phyloP scores from a whole-genome alignment of 1,140 invertebrate genomes.

The Brachionus calyciflorus region DNA sequence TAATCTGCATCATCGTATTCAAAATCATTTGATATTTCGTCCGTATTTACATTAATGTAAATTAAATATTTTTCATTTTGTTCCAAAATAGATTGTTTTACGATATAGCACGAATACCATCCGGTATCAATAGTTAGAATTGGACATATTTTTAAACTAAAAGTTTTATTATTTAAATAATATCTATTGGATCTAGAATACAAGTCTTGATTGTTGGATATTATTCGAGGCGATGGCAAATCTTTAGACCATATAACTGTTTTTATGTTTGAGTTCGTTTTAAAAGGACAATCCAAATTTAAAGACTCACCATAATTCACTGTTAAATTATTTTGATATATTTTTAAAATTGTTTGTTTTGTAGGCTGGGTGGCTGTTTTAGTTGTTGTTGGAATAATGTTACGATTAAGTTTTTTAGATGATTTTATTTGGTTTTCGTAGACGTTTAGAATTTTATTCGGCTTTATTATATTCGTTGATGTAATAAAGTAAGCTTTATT shows the following conservation, averaged over 20 bases:
- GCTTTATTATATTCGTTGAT: neutral
- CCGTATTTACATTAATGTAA: neutral
- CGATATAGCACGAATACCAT: constrained; percentile 45
- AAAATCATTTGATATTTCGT: neutral
- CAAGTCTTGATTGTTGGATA: constrained; percentile 11
- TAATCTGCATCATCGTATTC: neutral
- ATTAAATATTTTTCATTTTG: constrained; percentile 38
- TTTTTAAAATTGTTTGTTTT: neutral
- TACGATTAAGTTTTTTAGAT: neutral
- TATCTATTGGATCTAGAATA: neutral
- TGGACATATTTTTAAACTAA: constrained; percentile 17
- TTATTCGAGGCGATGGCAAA: neutral
- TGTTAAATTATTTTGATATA: neutral
- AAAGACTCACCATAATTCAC: neutral
- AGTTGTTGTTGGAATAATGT: neutral
- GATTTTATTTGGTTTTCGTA: neutral
- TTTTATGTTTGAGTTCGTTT: neutral
- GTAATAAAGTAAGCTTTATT: neutral
- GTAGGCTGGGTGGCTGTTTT: neutral
- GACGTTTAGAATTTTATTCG: neutral
- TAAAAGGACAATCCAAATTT: neutral
- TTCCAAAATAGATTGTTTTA: neutral
- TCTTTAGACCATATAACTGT: constrained; percentile 23
- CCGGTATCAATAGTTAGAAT: constrained; percentile 21
- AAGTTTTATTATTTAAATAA: neutral